Evolutionary conservation across 35 echinoderm and acorn worm genomes (phyloP).

Genomic region (Patiria miniata): DNA sequence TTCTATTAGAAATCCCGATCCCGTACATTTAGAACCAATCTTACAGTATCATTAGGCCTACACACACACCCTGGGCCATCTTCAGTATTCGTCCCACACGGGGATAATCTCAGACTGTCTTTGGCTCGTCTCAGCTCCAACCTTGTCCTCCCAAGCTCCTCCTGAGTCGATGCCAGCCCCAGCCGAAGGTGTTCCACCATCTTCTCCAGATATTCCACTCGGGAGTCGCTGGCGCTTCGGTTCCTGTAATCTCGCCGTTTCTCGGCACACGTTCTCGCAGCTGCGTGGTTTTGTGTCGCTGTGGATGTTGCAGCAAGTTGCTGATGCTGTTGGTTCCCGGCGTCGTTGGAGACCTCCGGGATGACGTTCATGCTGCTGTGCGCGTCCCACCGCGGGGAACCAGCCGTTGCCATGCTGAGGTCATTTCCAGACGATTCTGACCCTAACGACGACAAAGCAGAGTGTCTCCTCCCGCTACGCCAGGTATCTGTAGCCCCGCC

Average conservation of each 20-base stretch:
- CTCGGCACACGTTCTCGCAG: too few relatives aligned
- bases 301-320: too few relatives aligned
- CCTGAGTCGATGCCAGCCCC: constrained; percentile 18
- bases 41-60: not conserved
- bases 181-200: constrained; percentile 5
- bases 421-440: not conserved
- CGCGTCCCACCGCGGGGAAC: not conserved
- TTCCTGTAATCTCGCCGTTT: too few relatives aligned
- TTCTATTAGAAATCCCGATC: not conserved
- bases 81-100: not conserved
- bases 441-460: not conserved
- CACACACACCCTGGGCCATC: not conserved
- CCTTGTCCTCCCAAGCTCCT: constrained; percentile 21
- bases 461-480: not conserved
- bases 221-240: constrained; percentile 4
- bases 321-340: too few relatives aligned
- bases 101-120: not conserved
- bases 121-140: constrained; percentile 11
- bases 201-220: constrained; percentile 21
- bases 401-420: not conserved
- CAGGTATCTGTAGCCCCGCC: not conserved
- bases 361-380: too few relatives aligned
- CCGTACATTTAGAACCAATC: not conserved
- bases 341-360: too few relatives aligned
- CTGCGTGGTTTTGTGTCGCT: too few relatives aligned